Base-by-base conservation (phyloP, 2,113 vertebrate species). In the Gymnorhina tibicen region DNA sequence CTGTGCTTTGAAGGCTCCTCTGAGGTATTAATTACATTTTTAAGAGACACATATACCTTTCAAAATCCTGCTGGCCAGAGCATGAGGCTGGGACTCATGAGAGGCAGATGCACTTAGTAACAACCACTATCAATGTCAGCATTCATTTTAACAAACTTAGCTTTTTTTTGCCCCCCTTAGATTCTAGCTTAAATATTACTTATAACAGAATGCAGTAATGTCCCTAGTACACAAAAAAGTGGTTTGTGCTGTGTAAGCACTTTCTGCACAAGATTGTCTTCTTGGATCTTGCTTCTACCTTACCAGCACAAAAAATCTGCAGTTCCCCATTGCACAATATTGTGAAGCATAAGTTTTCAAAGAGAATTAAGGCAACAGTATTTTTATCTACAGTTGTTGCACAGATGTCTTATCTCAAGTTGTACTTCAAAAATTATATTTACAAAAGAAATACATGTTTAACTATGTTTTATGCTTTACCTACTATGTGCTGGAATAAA, bases 391-490 rank as follows among this genome's bases (percentile, higher is more conserved):
- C 60, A 53, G 32, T 81, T 81, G 42, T 76, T 88, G 32, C 49
- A 82, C 60, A 49, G 28, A 50, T 90, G 74, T 76, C 69, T 72
- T 72, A 44, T 64, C 53, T 89, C 55, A 93, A 85, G 23, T 35
- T 64, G 27, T 41, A 49, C 62, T 92, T 97, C 59, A 93, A 88
- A 94, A 80, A n/a, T 52, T 47, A 12, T 56, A 64, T 88, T 93
- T 87, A 46, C 39, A 78, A 60, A 88, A 93, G 33, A 78, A 78
- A 81, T 49, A 56, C 4, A 4, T 1, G 0, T 58, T 95, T 92
- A 86, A 96, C 90, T 77, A 37, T 28, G 30, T 70, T 90, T 94
- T 78, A 39, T 77, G 27, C 35, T 83, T 85, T 90, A 23, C 10
- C 24, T 76, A 16, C 16, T 73, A 44, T 26, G 21, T 21, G 17